Percentiles rank a stretch among this genome's conserved stretches.
These are phyloP conservation scores for Plecturocebus donacophilus DNA, from an alignment of 2,113 vertebrate genomes.

Conservation along the genomic window DNA sequence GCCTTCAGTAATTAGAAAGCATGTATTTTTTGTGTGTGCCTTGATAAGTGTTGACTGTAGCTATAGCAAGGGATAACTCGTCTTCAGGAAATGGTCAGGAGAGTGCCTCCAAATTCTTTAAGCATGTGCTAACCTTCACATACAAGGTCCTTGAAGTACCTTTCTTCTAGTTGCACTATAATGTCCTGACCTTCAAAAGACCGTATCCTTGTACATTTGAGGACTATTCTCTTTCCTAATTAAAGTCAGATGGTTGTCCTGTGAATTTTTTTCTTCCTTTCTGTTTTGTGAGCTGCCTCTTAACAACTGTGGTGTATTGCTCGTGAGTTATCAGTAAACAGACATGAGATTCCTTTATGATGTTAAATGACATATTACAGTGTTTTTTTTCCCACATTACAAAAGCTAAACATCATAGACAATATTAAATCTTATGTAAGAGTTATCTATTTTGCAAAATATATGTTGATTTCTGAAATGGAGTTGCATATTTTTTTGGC, in stretches of 20 bases:
- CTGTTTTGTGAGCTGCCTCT: constrained; percentile 48
- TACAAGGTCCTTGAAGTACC: constrained; percentile 23
- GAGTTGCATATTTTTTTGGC: constrained; percentile 56
- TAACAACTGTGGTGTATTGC: constrained; percentile 74
- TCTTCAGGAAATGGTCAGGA: not conserved
- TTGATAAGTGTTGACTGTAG: not conserved
- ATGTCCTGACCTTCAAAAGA: constrained; percentile 49
- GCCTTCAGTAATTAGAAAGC: not conserved
- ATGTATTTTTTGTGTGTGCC: not conserved
- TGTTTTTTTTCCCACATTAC: constrained; percentile 59
- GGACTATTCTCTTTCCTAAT: constrained; percentile 53
- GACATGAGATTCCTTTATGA: constrained; percentile 65
- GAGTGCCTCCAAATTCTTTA: not conserved
- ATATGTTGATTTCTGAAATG: constrained; percentile 50
- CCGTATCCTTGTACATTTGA: constrained; percentile 43
- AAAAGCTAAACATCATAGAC: constrained; percentile 61
- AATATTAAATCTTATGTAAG: constrained; percentile 42
- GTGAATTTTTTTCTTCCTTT: not conserved
- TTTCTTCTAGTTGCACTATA: constrained; percentile 53
- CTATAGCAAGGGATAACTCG: not conserved
- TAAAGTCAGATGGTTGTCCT: constrained; percentile 62
- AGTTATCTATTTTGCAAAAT: constrained; percentile 57
- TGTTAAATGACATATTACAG: constrained; percentile 76
- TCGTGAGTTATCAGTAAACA: constrained; percentile 69
- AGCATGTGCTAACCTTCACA: constrained; percentile 23